phyloP scores from a whole-genome alignment of 2,797 vertebrate species.

The Moxostoma hubbsi region DNA sequence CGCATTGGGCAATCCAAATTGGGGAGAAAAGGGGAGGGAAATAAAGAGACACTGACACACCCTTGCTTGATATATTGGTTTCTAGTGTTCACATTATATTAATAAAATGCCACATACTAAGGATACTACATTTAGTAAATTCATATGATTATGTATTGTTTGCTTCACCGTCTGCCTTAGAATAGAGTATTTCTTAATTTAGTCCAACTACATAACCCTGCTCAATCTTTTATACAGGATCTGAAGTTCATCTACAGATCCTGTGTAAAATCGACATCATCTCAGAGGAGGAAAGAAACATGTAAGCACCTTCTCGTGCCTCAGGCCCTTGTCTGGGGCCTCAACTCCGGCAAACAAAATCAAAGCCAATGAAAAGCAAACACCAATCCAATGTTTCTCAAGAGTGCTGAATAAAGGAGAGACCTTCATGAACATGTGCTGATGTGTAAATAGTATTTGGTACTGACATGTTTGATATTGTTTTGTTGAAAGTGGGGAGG shows the following conservation, averaged over 20 bases:
- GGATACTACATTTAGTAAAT: neutral
- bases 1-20: no score
- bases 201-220: constrained; percentile 12
- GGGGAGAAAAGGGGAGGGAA: no score
- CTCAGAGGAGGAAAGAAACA: constrained; percentile 91
- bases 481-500: constrained; percentile 96
- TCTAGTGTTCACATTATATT: neutral
- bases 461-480: constrained; percentile 90
- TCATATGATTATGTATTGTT: neutral
- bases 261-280: constrained; percentile 77
- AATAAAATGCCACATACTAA: neutral
- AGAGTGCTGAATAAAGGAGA: constrained; percentile 11
- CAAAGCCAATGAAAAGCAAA: constrained; percentile 26
- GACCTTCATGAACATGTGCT: constrained; percentile 47
- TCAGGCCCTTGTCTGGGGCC: constrained; percentile 16
- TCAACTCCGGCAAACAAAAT: constrained; percentile 25
- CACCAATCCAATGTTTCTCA: neutral
- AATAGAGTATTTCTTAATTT: neutral
- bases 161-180: neutral
- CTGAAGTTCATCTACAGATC: constrained; percentile 93
- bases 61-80: neutral
- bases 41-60: no score
- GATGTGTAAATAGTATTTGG: constrained; percentile 31
- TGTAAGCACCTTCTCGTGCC: constrained; percentile 78
- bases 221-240: constrained; percentile 78